A percentile compares a stretch with the other conserved stretches of the same genome.
These are phyloP conservation scores for Hipposideros armiger DNA, from an alignment of 2,113 vertebrate species.

Conservation along the genomic window DNA sequence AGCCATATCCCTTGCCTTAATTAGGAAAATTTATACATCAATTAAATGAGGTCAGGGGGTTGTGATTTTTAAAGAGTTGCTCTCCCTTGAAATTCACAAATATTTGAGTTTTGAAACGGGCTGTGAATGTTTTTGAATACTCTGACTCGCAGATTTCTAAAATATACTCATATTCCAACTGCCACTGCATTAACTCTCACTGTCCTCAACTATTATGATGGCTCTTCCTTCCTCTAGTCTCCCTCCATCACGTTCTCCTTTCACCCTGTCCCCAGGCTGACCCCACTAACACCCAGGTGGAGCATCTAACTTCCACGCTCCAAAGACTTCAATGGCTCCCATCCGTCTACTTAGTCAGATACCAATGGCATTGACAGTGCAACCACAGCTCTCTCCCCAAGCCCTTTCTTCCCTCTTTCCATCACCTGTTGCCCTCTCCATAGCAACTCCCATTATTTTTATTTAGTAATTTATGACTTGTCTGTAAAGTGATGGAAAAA, in stretches of 20 bases:
- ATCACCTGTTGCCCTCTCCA: neutral
- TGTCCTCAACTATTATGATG: neutral
- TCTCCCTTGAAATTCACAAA: constrained; percentile 28
- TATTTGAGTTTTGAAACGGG: neutral
- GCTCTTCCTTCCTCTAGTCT: neutral
- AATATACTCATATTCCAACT: neutral
- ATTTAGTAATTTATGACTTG: constrained; percentile 8
- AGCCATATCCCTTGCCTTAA: neutral
- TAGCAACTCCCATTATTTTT: neutral
- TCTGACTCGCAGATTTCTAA: constrained; percentile 34
- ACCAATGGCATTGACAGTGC: neutral
- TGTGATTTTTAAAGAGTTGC: neutral
- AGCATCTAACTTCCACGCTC: neutral
- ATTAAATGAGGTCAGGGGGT: neutral
- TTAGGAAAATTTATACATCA: constrained; percentile 8
- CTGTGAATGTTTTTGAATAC: neutral
- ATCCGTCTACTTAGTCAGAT: neutral
- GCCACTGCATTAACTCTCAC: neutral
- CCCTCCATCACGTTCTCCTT: neutral
- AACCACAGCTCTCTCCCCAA: neutral
- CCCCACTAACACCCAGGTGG: neutral
- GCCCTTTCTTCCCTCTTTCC: neutral
- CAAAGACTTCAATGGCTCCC: neutral
- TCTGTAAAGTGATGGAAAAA: neutral
- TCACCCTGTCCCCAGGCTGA: neutral